Conservation (phyloP, 2,888 invertebrate species). For the Ophonus ardosiacus region DNA sequence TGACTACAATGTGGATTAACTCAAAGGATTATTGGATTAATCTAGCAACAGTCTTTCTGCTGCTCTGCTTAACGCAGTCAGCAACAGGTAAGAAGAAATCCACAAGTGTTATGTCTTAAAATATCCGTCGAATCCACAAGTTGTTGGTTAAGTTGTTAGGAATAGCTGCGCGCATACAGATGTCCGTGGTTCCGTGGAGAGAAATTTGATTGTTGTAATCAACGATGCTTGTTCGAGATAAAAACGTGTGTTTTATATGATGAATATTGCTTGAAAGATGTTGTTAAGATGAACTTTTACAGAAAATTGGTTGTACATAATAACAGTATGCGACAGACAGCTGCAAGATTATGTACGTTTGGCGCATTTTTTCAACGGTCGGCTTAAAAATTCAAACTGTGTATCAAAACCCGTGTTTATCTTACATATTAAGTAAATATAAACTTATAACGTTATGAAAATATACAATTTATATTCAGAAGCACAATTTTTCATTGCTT, state of each 20-base stretch:
- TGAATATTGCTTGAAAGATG: background rate
- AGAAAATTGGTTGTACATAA: background rate
- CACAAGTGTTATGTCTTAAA: slow-evolving; percentile 38
- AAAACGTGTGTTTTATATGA: background rate
- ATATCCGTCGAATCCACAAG: slow-evolving; percentile 15
- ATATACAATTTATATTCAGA: background rate
- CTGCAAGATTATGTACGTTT: background rate
- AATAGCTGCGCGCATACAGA: background rate
- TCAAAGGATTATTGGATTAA: slow-evolving; percentile 84
- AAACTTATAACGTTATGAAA: background rate
- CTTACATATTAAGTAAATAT: no score
- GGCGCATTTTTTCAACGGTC: background rate
- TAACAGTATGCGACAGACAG: background rate
- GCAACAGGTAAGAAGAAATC: slow-evolving; percentile 78
- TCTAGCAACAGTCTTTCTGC: slow-evolving; percentile 77
- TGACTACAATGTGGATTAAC: slow-evolving; percentile 83
- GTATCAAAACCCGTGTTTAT: no score
- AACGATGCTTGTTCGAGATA: background rate
- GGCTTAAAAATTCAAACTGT: background rate
- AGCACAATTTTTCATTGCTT: background rate
- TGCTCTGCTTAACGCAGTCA: slow-evolving; percentile 77
- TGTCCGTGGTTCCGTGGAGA: no score
- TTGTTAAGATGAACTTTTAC: background rate
- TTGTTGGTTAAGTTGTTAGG: background rate
- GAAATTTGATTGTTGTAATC: slow-evolving; percentile 4